Percentiles rank a stretch among this genome's conserved stretches.
These are phyloP conservation scores for Pagetopsis macropterus DNA, from an alignment of 2,797 vertebrate genomes.

Conservation along the genomic window DNA sequence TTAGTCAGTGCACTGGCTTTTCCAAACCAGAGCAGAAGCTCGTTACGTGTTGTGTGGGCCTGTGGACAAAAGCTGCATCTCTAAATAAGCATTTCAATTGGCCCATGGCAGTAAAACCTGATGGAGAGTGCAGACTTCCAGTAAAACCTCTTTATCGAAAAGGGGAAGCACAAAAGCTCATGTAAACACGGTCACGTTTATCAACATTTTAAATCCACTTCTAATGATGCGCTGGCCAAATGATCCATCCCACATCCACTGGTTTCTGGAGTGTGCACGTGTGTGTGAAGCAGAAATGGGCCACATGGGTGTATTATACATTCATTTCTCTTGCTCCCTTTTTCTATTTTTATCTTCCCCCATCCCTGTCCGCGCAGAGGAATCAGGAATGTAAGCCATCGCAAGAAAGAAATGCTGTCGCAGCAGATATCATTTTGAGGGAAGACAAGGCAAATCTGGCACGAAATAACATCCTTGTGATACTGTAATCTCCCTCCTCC, in stretches of 20 bases:
- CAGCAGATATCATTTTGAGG: background rate
- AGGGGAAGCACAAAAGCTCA: conserved; percentile 24
- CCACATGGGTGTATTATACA: conserved; percentile 45
- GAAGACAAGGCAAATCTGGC: conserved; percentile 7
- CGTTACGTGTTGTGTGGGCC: background rate
- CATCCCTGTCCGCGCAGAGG: background rate
- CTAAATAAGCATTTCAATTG: conserved; percentile 22
- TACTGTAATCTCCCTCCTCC: background rate
- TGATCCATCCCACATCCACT: conserved; percentile 1
- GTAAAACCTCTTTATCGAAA: conserved; percentile 32
- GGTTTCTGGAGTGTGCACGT: background rate
- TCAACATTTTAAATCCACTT: background rate
- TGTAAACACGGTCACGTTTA: conserved; percentile 8
- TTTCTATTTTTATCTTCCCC: conserved; percentile 32
- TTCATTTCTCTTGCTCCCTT: conserved; percentile 34
- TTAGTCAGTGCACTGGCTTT: background rate
- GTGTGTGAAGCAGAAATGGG: conserved; percentile 51
- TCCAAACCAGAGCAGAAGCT: background rate
- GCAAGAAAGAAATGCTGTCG: conserved; percentile 8
- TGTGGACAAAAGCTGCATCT: conserved; percentile 15
- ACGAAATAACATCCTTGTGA: background rate
- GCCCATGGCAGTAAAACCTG: conserved; percentile 35
- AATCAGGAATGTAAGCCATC: conserved; percentile 20
- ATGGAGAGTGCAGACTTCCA: conserved; percentile 19
- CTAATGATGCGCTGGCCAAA: background rate